These are phyloP conservation scores for Poecilia picta DNA, from an alignment of 2,797 vertebrate species.

Conservation along the genomic window DNA sequence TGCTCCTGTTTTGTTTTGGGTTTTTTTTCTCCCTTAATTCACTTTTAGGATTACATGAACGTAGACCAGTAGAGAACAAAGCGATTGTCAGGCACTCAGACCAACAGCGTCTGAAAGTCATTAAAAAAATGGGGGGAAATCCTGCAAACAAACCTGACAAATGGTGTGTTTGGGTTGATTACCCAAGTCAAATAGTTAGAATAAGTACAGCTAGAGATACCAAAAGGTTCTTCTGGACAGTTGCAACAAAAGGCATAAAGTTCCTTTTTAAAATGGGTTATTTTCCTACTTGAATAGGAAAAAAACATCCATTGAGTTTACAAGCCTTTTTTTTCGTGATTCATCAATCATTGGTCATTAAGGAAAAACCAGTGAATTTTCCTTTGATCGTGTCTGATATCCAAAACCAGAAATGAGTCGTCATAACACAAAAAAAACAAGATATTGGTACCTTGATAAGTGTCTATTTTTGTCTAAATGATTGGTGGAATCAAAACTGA, in stretches of 20 bases:
- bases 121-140: background rate
- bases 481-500: background rate
- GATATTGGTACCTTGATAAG: background rate
- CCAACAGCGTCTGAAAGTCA: background rate
- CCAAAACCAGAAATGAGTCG: background rate
- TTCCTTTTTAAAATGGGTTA: background rate
- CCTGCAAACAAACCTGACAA: background rate
- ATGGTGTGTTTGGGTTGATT: background rate
- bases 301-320: background rate
- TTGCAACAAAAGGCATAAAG: background rate
- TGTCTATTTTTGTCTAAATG: background rate
- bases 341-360: background rate
- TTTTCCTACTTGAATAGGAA: background rate
- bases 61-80: background rate
- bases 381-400: background rate
- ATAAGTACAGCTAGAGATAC: background rate
- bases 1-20: background rate
- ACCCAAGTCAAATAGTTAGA: background rate
- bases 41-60: background rate
- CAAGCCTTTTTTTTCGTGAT: background rate
- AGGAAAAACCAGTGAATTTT: background rate
- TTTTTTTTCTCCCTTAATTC: background rate
- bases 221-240: background rate
- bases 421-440: background rate
- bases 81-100: background rate